Evolutionary conservation across 2,113 vertebrate species (phyloP).

Genomic region (Lophius piscatorius): DNA sequence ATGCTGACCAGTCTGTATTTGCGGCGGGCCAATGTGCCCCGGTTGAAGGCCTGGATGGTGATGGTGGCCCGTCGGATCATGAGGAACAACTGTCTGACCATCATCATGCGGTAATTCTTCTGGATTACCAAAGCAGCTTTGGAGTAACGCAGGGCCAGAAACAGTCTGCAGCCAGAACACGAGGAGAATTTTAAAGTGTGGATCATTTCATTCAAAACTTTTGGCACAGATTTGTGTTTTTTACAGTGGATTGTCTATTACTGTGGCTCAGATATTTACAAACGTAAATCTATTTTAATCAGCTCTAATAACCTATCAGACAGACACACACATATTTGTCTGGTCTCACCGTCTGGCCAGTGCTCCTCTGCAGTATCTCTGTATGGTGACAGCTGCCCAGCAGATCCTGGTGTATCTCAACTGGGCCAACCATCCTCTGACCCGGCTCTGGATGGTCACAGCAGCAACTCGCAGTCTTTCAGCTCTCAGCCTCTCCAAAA

Average conservation of each 20-base stretch:
- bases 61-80: constrained; percentile 55
- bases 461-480: constrained; percentile 71
- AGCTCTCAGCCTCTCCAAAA: constrained; percentile 78
- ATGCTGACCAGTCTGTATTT: constrained; percentile 64
- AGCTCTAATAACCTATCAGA: no score
- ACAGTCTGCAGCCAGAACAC: constrained; percentile 52
- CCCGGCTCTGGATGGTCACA: constrained; percentile 74
- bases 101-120: constrained; percentile 76
- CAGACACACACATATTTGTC: background rate
- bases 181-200: background rate
- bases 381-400: constrained; percentile 63
- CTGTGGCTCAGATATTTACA: no score
- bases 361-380: constrained; percentile 76
- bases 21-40: constrained; percentile 64
- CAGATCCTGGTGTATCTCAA: constrained; percentile 35
- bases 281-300: no score
- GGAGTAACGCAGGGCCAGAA: constrained; percentile 64
- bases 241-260: no score
- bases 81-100: constrained; percentile 66
- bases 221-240: no score
- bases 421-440: constrained; percentile 79
- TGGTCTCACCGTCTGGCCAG: constrained; percentile 75
- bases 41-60: constrained; percentile 82
- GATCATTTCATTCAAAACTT: no score
- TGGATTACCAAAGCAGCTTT: constrained; percentile 77